phyloP scores from a whole-genome alignment of 2,888 invertebrate genomes.

The Cyclophora punctaria region DNA sequence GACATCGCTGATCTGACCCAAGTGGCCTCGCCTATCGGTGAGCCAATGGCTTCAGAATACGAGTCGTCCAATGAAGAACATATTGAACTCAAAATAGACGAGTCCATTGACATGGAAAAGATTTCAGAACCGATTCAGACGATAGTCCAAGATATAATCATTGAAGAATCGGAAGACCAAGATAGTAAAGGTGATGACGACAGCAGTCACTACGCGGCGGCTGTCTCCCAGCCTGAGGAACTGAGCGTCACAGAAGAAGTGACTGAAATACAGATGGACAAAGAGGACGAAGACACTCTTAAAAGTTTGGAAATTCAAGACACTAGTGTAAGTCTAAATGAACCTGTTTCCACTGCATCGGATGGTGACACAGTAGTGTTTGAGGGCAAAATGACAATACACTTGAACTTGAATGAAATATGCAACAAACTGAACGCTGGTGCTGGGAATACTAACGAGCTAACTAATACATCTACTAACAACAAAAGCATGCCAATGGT shows the following conservation, averaged over 20 bases:
- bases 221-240: constrained; percentile 62
- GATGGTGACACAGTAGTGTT: constrained; percentile 71
- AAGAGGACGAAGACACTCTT: constrained; percentile 69
- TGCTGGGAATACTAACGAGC: constrained; percentile 59
- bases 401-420: constrained; percentile 69
- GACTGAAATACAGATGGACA: constrained; percentile 69
- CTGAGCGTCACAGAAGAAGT: constrained; percentile 59
- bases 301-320: constrained; percentile 73
- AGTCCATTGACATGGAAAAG: constrained; percentile 26
- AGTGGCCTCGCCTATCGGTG: constrained; percentile 64
- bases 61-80: constrained; percentile 66
- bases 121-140: constrained; percentile 34
- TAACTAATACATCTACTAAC: constrained; percentile 53
- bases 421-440: constrained; percentile 64
- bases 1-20: constrained; percentile 78
- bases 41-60: constrained; percentile 62
- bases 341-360: constrained; percentile 60
- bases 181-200: constrained; percentile 58
- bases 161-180: constrained; percentile 65
- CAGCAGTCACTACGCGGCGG: constrained; percentile 63
- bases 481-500: constrained; percentile 71
- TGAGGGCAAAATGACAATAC: constrained; percentile 73
- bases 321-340: constrained; percentile 74
- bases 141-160: constrained; percentile 49
- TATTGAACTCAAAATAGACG: constrained; percentile 49